A percentile compares a stretch with the other conserved stretches of the same genome.
Evolutionary conservation across 2,113 vertebrate genomes (phyloP).

Genomic region (Nannospalax galili): DNA sequence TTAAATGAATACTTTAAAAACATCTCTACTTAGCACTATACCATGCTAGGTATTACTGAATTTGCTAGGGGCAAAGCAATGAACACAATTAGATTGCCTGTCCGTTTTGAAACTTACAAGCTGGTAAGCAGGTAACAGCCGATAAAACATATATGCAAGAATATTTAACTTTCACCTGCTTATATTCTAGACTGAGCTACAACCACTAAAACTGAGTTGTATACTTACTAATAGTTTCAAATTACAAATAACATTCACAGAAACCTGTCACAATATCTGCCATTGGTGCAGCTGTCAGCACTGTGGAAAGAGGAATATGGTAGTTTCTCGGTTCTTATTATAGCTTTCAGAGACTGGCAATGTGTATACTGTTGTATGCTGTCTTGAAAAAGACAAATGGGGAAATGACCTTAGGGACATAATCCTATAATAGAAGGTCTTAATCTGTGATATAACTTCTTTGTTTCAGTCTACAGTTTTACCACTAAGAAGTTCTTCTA

Average conservation of each 20-base stretch:
- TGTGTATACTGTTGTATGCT: neutral
- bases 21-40: neutral
- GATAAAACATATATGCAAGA: neutral
- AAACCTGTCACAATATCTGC: neutral
- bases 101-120: neutral
- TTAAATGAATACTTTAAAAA: neutral
- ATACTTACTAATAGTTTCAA: constrained; percentile 26
- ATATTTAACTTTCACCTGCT: neutral
- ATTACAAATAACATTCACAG: neutral
- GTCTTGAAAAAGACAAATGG: constrained; percentile 18
- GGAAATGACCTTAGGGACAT: neutral
- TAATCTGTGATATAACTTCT: neutral
- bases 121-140: neutral
- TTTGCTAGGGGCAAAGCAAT: neutral
- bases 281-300: neutral
- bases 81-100: neutral
- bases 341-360: neutral
- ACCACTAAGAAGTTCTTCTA: constrained; percentile 27
- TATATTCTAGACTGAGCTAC: neutral
- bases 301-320: neutral
- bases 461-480: neutral
- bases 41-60: neutral
- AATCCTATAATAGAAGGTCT: neutral
- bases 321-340: neutral
- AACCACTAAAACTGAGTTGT: constrained; percentile 4